Conservation (phyloP, 2,797 vertebrate species). For the Cossypha niveicapilla region DNA sequence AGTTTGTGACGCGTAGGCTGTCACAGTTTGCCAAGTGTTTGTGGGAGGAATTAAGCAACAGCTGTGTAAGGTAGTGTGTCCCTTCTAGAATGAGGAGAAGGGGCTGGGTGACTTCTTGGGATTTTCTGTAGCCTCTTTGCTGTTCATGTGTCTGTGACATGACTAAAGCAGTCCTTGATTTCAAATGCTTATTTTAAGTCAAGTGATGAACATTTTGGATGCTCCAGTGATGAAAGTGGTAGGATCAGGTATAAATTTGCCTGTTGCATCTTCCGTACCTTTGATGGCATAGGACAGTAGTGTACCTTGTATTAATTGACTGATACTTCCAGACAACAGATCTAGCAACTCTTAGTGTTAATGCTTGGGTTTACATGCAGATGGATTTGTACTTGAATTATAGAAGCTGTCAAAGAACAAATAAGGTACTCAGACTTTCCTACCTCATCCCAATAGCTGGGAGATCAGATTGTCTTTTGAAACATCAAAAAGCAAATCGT, state of each 20-base stretch:
- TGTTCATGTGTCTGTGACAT: background rate
- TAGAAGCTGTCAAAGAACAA: background rate
- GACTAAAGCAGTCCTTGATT: background rate
- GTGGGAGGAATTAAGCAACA: background rate
- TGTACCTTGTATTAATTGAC: background rate
- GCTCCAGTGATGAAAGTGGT: background rate
- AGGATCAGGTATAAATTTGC: background rate
- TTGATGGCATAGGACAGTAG: background rate
- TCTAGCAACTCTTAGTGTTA: background rate
- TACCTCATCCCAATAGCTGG: background rate
- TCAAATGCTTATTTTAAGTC: background rate
- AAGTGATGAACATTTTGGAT: background rate
- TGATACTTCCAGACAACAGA: background rate
- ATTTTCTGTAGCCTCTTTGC: background rate
- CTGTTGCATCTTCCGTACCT: background rate
- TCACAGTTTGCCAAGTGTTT: background rate
- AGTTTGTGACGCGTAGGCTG: accelerated
- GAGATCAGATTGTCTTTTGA: background rate
- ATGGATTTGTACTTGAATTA: background rate
- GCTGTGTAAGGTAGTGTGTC: background rate
- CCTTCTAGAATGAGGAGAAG: background rate
- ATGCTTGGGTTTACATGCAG: background rate
- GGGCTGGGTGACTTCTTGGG: background rate
- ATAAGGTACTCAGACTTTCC: background rate
- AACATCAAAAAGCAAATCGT: background rate